Conservation (phyloP, 1,140 invertebrate species). For the Eufriesea mexicana region DNA sequence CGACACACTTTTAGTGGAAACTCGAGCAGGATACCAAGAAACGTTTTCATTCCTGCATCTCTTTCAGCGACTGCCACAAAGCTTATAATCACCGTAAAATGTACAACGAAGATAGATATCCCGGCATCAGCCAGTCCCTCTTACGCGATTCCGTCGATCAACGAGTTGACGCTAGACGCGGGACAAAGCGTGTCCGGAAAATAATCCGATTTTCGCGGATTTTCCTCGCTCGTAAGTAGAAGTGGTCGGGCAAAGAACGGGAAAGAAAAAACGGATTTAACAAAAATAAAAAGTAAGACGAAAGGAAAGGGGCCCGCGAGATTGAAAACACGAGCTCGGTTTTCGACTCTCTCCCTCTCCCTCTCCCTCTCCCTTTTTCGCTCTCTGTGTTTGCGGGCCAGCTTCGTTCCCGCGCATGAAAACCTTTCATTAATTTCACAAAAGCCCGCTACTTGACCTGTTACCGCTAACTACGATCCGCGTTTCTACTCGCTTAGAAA, state of each 20-base stretch:
- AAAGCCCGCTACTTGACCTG: slow-evolving; percentile 60
- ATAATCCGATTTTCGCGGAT: slow-evolving; percentile 32
- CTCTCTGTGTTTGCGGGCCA: slow-evolving; percentile 43
- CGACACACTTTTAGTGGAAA: background rate
- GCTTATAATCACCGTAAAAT: background rate
- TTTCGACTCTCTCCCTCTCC: slow-evolving; percentile 39
- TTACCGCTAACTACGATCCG: slow-evolving; percentile 38
- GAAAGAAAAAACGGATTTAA: slow-evolving; percentile 6
- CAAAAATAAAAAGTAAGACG: background rate
- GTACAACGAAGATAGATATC: background rate
- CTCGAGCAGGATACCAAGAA: background rate
- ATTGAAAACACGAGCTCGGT: slow-evolving; percentile 40
- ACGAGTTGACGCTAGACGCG: slow-evolving; percentile 4
- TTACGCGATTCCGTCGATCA: background rate
- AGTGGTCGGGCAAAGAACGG: slow-evolving; percentile 27
- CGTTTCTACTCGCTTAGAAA: background rate
- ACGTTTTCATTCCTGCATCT: too few relatives aligned
- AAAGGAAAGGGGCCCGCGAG: slow-evolving; percentile 21
- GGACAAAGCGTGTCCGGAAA: slow-evolving; percentile 50
- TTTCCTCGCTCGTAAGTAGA: slow-evolving; percentile 51
- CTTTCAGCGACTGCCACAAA: too few relatives aligned
- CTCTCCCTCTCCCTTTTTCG: background rate
- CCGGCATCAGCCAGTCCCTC: background rate
- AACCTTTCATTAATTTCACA: slow-evolving; percentile 68
- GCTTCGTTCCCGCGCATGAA: slow-evolving; percentile 34